Percentiles rank a stretch among this genome's conserved stretches.
Evolutionary conservation across 2,888 invertebrate species (phyloP).

Genomic region (Mermis nigrescens): DNA sequence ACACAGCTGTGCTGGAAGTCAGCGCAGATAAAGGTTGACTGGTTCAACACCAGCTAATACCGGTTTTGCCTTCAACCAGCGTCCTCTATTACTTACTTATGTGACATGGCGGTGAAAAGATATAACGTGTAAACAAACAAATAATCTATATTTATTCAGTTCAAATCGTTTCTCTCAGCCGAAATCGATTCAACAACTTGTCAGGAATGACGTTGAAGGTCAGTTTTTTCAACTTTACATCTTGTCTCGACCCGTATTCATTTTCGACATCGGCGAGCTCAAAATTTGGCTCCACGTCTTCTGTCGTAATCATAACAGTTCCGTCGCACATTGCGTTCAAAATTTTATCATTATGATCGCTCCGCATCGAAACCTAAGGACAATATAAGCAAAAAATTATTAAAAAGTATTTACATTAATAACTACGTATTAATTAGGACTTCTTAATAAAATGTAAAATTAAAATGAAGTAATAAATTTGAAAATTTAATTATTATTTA

Average conservation of each 20-base stretch:
- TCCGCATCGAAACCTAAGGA: not conserved
- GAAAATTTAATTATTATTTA: too few relatives aligned
- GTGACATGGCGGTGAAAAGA: too few relatives aligned
- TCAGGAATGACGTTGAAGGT: slow-evolving; percentile 3
- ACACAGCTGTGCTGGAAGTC: too few relatives aligned
- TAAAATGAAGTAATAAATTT: too few relatives aligned
- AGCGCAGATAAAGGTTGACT: too few relatives aligned
- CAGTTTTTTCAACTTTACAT: not conserved
- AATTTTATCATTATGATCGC: not conserved
- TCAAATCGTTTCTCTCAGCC: not conserved
- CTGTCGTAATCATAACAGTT: slow-evolving; percentile 25
- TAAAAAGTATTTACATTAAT: not conserved
- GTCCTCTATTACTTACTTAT: too few relatives aligned
- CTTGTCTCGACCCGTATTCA: not conserved
- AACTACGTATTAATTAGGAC: not conserved
- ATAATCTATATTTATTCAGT: too few relatives aligned
- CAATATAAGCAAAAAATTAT: not conserved
- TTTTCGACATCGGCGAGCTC: slow-evolving; percentile 3
- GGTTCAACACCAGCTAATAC: too few relatives aligned
- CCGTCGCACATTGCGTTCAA: slow-evolving; percentile 22
- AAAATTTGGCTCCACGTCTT: slow-evolving; percentile 20
- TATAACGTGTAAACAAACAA: too few relatives aligned
- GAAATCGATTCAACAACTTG: not conserved
- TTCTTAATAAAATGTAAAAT: not conserved
- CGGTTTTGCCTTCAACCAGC: too few relatives aligned